These are phyloP conservation scores for Drosophila prolongata DNA, from an alignment of 2,888 invertebrate species.

Conservation along the genomic window DNA sequence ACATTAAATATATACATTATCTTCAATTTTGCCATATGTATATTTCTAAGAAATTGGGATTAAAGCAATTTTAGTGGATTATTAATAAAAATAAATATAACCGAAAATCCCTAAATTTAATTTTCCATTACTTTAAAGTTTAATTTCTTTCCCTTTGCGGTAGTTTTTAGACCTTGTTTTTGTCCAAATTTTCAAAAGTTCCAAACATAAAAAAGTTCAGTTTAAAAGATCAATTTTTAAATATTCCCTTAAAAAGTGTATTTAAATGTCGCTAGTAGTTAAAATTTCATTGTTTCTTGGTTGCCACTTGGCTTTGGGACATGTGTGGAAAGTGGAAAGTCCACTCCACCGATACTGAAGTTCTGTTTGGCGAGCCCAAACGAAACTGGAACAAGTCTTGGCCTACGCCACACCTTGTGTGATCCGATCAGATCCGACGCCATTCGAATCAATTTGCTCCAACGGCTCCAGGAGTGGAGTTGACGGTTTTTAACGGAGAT, in stretches of 20 bases:
- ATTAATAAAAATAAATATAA: no score
- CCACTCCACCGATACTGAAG: constrained; percentile 53
- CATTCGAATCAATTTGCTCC: constrained; percentile 32
- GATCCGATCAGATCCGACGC: constrained; percentile 19
- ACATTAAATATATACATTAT: neutral
- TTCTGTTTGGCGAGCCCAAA: constrained; percentile 28
- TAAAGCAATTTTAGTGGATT: no score
- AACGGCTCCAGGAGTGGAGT: constrained; percentile 32
- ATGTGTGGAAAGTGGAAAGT: constrained; percentile 68
- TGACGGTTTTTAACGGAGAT: constrained; percentile 21
- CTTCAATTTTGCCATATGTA: no score
- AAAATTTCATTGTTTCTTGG: constrained; percentile 7
- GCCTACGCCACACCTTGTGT: constrained; percentile 46
- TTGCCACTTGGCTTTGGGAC: constrained; percentile 35
- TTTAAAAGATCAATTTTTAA: neutral
- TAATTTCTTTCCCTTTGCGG: no score
- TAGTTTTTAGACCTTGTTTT: no score
- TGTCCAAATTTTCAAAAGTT: no score
- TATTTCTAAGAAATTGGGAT: no score
- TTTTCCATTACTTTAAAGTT: no score
- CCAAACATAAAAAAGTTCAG: neutral
- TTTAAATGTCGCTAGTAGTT: constrained; percentile 8
- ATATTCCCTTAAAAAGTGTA: constrained; percentile 6
- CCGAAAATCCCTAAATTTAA: no score
- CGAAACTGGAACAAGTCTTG: constrained; percentile 69